These are phyloP conservation scores for Malurus melanocephalus DNA, from an alignment of 2,113 vertebrate genomes.

Conservation along the genomic window DNA sequence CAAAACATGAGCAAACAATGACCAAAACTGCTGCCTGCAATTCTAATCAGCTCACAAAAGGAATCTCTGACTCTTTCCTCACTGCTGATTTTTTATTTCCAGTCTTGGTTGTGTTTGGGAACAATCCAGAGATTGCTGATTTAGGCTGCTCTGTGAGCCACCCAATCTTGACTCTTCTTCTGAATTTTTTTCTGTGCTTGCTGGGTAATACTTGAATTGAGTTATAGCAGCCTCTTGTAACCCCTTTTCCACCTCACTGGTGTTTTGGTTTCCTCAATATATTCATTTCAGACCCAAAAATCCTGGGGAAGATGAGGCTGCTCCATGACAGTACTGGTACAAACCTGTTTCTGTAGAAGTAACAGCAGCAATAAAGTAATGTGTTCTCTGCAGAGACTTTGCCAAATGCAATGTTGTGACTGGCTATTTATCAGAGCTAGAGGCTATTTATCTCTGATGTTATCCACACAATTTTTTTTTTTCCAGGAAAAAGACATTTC, in stretches of 20 bases:
- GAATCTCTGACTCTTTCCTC: neutral
- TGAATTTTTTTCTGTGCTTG: neutral
- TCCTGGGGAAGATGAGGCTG: neutral
- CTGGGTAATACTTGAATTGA: neutral
- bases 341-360: neutral
- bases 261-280: neutral
- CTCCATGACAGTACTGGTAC: neutral
- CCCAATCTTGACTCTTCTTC: neutral
- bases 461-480: neutral
- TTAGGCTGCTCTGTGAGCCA: neutral
- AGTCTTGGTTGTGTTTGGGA: neutral
- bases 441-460: constrained; percentile 4
- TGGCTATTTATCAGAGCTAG: neutral
- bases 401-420: neutral
- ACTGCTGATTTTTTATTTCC: neutral
- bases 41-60: constrained; percentile 19
- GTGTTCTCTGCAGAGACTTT: neutral
- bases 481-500: neutral
- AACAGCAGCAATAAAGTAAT: neutral
- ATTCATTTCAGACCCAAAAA: neutral
- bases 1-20: neutral
- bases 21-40: neutral
- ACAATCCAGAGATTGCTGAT: neutral
- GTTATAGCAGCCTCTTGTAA: neutral
- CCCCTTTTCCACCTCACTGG: neutral